Evolutionary conservation across 2,888 invertebrate species (phyloP), one percentile per base, ranked within the genome.

Genomic region (Molanna angustata): DNA sequence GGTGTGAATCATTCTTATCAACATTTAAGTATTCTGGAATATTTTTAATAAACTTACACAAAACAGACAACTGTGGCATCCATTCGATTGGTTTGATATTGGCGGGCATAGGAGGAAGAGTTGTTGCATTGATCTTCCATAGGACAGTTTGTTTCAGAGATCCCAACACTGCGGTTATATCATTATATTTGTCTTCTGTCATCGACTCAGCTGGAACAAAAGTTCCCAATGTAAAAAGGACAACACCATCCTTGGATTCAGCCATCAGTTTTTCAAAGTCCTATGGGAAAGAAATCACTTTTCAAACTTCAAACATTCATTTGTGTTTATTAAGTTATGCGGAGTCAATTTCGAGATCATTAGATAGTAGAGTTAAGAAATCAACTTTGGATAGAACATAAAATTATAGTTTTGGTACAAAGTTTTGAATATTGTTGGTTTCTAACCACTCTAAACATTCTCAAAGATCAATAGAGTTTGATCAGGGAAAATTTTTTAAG

Each of bases 181-280:
- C 69, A 51, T 71, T 66, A 39, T 79, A 61, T 59, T 67, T 73
- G 9, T 72, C 67, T 33, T 65, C 66, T 1, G 79, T 72, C 57
- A 81, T 76, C 1, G 76, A 74, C 63, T 80, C 79, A 27, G 78
- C 76, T 16, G 72, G 66, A 1, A 82, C 69, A 73, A 80, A 77
- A 4, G 81, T 80, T 9, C 82, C 82, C 61, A 81, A 77, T 57
- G 78, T 79, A 70, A 81, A 77, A 62, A 78, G 80, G 49, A 82
- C 75, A 17, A 80, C 72, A 7, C 79, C 80, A 49, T 78, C 71
- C 14, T 64, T 63, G 0, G 76, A 72, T 21, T 68, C 69, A 60
- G 77, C 74, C 49, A 78, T 58, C 35, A 74, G 64, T 6, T 65
- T 62, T 61, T 74, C 69, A 61, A 79, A 65, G n/a, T 74, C 70